phyloP scores from a whole-genome alignment of 2,888 invertebrate genomes.

The Cheilosia vulpina region DNA sequence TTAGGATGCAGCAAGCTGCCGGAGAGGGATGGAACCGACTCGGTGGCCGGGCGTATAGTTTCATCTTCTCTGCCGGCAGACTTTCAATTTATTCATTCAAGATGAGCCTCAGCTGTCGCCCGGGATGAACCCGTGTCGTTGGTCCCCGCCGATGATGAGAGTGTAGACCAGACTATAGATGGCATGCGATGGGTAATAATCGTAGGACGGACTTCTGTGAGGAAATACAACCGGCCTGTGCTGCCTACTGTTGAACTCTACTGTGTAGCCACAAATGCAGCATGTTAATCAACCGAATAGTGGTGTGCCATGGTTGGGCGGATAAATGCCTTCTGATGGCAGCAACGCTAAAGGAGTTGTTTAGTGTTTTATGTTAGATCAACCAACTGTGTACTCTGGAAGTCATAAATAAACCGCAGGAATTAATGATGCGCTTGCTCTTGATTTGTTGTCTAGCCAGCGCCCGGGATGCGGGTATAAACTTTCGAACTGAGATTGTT shows the following conservation, averaged over 20 bases:
- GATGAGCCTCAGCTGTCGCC: slow-evolving; percentile 39
- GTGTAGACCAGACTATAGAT: slow-evolving; percentile 36
- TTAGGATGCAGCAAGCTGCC: slow-evolving; percentile 67
- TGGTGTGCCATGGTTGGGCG: slow-evolving; percentile 38
- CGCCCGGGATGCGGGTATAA: slow-evolving; percentile 21
- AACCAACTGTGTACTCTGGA: slow-evolving; percentile 53
- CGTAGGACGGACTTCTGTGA: too few relatives aligned
- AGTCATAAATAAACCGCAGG: slow-evolving; percentile 74
- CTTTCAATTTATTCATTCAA: slow-evolving; percentile 72
- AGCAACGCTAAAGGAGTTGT: slow-evolving; percentile 53
- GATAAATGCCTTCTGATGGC: slow-evolving; percentile 33
- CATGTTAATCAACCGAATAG: slow-evolving; percentile 69
- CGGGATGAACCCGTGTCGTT: slow-evolving; percentile 14
- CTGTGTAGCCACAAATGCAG: slow-evolving; percentile 48
- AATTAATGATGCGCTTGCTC: slow-evolving; percentile 65
- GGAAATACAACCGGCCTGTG: not conserved
- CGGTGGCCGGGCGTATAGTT: slow-evolving; percentile 1
- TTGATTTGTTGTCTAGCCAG: slow-evolving; percentile 53
- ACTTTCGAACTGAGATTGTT: slow-evolving; percentile 44
- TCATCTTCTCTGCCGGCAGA: slow-evolving; percentile 31
- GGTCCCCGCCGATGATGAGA: slow-evolving; percentile 11
- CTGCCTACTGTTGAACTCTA: slow-evolving; percentile 17
- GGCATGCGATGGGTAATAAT: not conserved
- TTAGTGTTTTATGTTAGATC: slow-evolving; percentile 66
- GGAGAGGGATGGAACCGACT: not conserved